Base-by-base conservation (phyloP, 1,140 invertebrate species). In the Oncopodura yosiiana region DNA sequence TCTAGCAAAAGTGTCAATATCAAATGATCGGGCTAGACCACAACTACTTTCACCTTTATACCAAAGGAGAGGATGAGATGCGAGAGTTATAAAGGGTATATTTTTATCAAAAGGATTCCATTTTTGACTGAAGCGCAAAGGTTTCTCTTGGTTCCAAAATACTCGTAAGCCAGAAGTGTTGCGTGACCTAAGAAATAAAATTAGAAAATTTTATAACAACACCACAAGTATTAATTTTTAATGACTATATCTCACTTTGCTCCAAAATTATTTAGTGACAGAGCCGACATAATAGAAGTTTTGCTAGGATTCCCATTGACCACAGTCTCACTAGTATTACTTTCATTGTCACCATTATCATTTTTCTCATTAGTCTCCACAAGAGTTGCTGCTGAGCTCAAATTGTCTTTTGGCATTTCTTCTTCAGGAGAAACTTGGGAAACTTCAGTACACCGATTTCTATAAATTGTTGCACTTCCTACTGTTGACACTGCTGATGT, bases 91-190 rank as follows among this genome's bases (percentile, higher is more conserved):
- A 69, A 80, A 86, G 0, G 87, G 87, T 58, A 88, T 82, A 44
- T 83, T 77, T 53, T 79, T 78, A 56, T 78, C 79, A 71, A 87
- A 89, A 2, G 87, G 87, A 69, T 92, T 92, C 87, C 87, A 92
- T 56, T 80, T 80, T 58, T 83, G 82, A 49, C 78, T 74, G 62
- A 86, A 74, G 2, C 78, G 71, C 19, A 85, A 64, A 1, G 81
- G 77, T 63, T 81, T 71, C 0, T 80, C 81, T 63, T 78, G 76
- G 64, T 83, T 84, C 83, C 86, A 88, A 70, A 83, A 78, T 24
- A 86, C 68, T 51, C 85, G 76, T 12, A 88, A 74, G 2, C 86
- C 87, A 19, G 76, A 76, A 63, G 82, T 77, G 65, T 83, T 79
- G 38, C 84, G 73, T 58, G 79, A 74, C 59, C 81, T 84, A 61